Conservation (phyloP, 2,113 vertebrate genomes). For the Rhinoderma darwinii region DNA sequence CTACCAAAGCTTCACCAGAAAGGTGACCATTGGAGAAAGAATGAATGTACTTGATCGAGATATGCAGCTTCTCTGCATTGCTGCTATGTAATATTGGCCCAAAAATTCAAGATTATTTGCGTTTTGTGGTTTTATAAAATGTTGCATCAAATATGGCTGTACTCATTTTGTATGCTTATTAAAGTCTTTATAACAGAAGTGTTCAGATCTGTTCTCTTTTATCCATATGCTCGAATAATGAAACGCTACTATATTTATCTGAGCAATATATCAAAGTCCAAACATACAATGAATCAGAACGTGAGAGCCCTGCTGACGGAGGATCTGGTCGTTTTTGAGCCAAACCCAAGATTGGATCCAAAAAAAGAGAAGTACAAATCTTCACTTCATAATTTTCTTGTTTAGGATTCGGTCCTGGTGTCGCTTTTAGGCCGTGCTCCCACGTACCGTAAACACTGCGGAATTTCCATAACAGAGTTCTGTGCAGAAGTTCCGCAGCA, state of each 20-base stretch:
- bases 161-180: background rate
- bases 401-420: too few relatives aligned
- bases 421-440: too few relatives aligned
- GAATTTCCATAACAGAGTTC: too few relatives aligned
- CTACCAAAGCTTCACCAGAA: background rate
- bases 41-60: background rate
- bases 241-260: background rate
- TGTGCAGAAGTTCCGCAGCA: too few relatives aligned
- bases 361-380: too few relatives aligned
- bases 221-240: background rate
- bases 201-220: background rate
- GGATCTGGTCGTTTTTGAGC: too few relatives aligned
- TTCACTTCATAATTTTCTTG: too few relatives aligned
- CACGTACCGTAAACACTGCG: too few relatives aligned
- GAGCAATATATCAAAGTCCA: too few relatives aligned
- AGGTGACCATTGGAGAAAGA: background rate
- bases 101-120: background rate
- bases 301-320: too few relatives aligned
- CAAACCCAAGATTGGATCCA: too few relatives aligned
- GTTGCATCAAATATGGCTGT: background rate
- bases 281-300: too few relatives aligned
- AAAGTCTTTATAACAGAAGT: background rate
- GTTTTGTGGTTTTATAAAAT: background rate
- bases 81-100: constrained; percentile 23
- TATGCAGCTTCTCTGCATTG: constrained; percentile 2